These are phyloP conservation scores for Dicentrarchus labrax DNA, from an alignment of 2,113 vertebrate genomes.

Conservation along the genomic window DNA sequence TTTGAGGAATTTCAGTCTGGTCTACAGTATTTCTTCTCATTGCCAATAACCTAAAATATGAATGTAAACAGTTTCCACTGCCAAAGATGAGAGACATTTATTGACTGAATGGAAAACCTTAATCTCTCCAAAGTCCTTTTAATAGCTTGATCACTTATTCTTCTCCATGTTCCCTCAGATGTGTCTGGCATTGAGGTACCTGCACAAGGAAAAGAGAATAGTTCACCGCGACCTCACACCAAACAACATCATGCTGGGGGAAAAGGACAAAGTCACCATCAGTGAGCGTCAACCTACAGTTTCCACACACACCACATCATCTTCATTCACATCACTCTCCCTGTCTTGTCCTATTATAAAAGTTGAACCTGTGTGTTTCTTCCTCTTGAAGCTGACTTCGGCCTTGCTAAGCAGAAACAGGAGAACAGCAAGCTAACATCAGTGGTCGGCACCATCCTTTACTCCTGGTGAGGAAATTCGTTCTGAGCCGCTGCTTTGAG, in stretches of 20 bases:
- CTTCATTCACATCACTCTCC: background rate
- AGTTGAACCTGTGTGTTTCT: conserved; percentile 1
- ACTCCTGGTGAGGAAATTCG: conserved; percentile 88
- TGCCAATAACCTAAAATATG: background rate
- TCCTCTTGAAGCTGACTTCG: conserved; percentile 89
- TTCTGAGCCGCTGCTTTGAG: background rate
- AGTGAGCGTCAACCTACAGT: conserved; percentile 82
- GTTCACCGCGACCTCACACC: conserved; percentile 91
- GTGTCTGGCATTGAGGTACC: conserved; percentile 90
- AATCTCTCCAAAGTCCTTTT: background rate
- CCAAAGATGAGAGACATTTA: background rate
- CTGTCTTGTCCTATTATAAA: background rate
- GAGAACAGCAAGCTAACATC: conserved; percentile 91
- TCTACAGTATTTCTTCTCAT: background rate
- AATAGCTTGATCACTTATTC: background rate
- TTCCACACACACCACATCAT: background rate
- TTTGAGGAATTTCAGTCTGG: background rate
- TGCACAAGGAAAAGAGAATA: conserved; percentile 94
- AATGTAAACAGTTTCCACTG: background rate
- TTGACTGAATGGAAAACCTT: conserved; percentile 7
- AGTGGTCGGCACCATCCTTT: conserved; percentile 93
- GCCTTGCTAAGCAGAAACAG: conserved; percentile 93
- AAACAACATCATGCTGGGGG: conserved; percentile 91
- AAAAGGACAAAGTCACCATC: conserved; percentile 91
- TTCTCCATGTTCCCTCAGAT: conserved; percentile 82